Evolutionary conservation across 2,888 invertebrate species (phyloP).

Genomic region (Mesorhabditis spiculigera): DNA sequence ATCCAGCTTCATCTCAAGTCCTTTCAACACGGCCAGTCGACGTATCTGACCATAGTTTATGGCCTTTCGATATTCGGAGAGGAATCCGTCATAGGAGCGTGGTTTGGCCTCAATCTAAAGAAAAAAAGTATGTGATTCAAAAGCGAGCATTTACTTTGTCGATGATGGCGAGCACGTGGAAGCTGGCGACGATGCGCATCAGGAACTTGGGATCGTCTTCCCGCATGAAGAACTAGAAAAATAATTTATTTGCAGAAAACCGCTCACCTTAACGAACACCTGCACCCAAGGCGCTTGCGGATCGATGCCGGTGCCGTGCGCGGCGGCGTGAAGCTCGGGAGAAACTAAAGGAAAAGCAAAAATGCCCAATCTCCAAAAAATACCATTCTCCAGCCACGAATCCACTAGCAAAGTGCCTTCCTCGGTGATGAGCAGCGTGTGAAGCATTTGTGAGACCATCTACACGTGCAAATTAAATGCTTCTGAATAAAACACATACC

Average conservation of each 20-base stretch:
- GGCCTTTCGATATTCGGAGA: not conserved
- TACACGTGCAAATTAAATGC: not conserved
- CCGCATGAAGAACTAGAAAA: slow-evolving; percentile 5
- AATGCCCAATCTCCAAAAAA: not conserved
- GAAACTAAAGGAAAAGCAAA: not conserved
- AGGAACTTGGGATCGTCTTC: not conserved
- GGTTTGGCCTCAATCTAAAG: not conserved
- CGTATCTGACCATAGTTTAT: too few relatives aligned
- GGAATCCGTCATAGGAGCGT: not conserved
- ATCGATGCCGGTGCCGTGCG: not conserved
- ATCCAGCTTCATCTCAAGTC: not conserved
- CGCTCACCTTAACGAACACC: not conserved
- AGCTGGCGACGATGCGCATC: not conserved
- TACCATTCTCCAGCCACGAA: not conserved
- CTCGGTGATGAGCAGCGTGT: not conserved
- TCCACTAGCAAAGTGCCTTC: slow-evolving; percentile 1
- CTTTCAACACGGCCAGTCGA: not conserved
- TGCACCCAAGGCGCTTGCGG: not conserved
- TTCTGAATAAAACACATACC: too few relatives aligned
- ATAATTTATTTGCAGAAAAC: not conserved
- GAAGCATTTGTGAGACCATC: not conserved
- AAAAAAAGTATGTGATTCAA: not conserved
- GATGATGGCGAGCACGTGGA: not conserved
- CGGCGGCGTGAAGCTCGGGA: not conserved
- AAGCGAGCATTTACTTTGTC: not conserved